Conservation (phyloP, 1,140 invertebrate genomes). For the Drosophila jambulina region DNA sequence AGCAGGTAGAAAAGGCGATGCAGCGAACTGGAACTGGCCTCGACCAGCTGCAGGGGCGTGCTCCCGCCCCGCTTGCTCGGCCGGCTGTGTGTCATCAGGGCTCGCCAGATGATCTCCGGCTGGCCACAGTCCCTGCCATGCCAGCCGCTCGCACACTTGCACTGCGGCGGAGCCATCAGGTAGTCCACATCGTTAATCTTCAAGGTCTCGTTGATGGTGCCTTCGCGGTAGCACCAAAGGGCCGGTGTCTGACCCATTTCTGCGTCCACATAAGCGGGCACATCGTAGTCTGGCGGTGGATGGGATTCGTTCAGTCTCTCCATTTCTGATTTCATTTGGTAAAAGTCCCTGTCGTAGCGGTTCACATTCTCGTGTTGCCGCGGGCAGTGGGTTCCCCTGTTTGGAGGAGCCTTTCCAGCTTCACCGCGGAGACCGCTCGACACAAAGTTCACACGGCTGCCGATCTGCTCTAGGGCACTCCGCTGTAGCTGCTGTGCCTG, state of each 20-base stretch:
- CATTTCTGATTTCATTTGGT: constrained; percentile 54
- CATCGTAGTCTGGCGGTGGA: constrained; percentile 49
- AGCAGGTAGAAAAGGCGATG: constrained; percentile 87
- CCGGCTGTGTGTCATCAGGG: constrained; percentile 86
- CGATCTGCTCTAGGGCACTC: constrained; percentile 9
- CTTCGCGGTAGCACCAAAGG: constrained; percentile 86
- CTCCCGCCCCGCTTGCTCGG: constrained; percentile 34
- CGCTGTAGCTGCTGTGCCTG: constrained; percentile 28
- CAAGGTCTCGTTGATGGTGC: constrained; percentile 85
- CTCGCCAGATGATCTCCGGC: constrained; percentile 89
- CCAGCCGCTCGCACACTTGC: constrained; percentile 87
- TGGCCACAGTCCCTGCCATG: constrained; percentile 89
- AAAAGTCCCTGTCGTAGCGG: constrained; percentile 66
- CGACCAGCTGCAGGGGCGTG: constrained; percentile 54
- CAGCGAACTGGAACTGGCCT: constrained; percentile 84
- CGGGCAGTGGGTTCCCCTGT: constrained; percentile 21
- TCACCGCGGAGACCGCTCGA: not conserved
- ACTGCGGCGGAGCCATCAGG: constrained; percentile 80
- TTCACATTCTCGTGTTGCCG: constrained; percentile 61
- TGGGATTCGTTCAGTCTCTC: constrained; percentile 55
- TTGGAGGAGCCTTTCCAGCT: not conserved
- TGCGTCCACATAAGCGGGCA: constrained; percentile 49
- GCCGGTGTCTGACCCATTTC: constrained; percentile 85
- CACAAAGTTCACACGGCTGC: constrained; percentile 54
- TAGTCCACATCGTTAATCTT: constrained; percentile 49